These are phyloP conservation scores for Mizuhopecten yessoensis DNA, from an alignment of 1,140 invertebrate species.

Conservation along the genomic window DNA sequence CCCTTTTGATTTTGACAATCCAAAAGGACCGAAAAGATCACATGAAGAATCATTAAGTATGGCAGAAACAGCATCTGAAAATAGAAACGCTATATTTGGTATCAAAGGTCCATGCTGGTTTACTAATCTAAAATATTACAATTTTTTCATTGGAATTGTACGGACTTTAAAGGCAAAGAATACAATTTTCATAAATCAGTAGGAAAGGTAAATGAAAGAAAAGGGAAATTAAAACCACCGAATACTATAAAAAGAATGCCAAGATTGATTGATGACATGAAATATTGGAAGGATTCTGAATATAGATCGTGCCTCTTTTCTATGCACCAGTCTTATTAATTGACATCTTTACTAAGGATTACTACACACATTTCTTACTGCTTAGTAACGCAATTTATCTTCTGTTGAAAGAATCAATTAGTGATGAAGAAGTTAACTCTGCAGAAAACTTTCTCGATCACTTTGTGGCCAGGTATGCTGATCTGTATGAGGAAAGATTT, in stretches of 20 bases:
- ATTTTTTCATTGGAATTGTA: constrained; percentile 41
- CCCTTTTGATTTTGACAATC: constrained; percentile 31
- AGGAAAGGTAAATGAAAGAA: too few species aligned
- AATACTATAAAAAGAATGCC: too few species aligned
- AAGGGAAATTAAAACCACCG: too few species aligned
- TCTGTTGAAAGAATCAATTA: not conserved
- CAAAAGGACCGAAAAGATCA: constrained; percentile 42
- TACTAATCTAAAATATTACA: constrained; percentile 40
- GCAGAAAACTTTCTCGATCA: constrained; percentile 43
- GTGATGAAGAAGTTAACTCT: constrained; percentile 45
- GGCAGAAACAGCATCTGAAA: not conserved
- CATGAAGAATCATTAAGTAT: not conserved
- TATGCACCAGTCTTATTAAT: constrained; percentile 42
- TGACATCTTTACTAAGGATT: not conserved
- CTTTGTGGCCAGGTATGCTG: constrained; percentile 49
- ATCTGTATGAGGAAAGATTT: constrained; percentile 38
- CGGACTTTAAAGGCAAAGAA: too few species aligned
- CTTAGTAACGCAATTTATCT: constrained; percentile 41
- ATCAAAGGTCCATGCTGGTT: constrained; percentile 52
- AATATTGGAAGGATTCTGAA: constrained; percentile 55
- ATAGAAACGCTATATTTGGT: constrained; percentile 41
- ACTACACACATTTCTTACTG: constrained; percentile 48
- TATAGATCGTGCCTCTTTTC: constrained; percentile 48
- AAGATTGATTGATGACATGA: too few species aligned
- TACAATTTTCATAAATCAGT: too few species aligned